These are phyloP conservation scores for Tachina lurida DNA, from an alignment of 2,888 invertebrate species.

Conservation along the genomic window DNA sequence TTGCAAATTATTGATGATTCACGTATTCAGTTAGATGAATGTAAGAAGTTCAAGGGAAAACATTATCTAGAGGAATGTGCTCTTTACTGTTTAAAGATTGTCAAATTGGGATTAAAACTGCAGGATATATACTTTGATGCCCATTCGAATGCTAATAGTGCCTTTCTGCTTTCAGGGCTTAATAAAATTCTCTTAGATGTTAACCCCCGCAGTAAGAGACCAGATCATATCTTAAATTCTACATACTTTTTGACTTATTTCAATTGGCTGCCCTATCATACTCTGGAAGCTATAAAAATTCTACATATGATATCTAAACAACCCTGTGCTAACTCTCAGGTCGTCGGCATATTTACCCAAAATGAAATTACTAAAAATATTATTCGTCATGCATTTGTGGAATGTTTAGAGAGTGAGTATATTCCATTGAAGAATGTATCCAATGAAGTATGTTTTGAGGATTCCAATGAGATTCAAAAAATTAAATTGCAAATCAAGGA, in stretches of 20 bases:
- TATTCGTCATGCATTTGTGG: conserved; percentile 92
- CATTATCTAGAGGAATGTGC: conserved; percentile 88
- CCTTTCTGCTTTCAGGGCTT: conserved; percentile 88
- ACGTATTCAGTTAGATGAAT: conserved; percentile 87
- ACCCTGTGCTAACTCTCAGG: conserved; percentile 87
- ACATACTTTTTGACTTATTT: conserved; percentile 89
- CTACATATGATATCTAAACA: conserved; percentile 87
- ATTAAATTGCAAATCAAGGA: conserved; percentile 83
- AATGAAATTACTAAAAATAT: conserved; percentile 85
- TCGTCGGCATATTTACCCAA: conserved; percentile 89
- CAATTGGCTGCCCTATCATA: conserved; percentile 87
- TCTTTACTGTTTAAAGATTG: conserved; percentile 88
- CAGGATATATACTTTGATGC: conserved; percentile 89
- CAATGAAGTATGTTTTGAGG: conserved; percentile 55
- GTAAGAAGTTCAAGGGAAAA: conserved; percentile 87
- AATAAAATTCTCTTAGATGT: conserved; percentile 92
- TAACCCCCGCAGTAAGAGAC: conserved; percentile 89
- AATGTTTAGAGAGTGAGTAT: conserved; percentile 88
- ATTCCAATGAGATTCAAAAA: conserved; percentile 71
- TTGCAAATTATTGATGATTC: conserved; percentile 90
- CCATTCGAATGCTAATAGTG: conserved; percentile 86
- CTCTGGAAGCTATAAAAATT: conserved; percentile 88
- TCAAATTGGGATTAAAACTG: conserved; percentile 88
- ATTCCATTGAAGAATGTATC: conserved; percentile 72
- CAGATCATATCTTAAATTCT: conserved; percentile 91